Conservation (phyloP, 1,140 invertebrate genomes). For the Bombyx mandarina region DNA sequence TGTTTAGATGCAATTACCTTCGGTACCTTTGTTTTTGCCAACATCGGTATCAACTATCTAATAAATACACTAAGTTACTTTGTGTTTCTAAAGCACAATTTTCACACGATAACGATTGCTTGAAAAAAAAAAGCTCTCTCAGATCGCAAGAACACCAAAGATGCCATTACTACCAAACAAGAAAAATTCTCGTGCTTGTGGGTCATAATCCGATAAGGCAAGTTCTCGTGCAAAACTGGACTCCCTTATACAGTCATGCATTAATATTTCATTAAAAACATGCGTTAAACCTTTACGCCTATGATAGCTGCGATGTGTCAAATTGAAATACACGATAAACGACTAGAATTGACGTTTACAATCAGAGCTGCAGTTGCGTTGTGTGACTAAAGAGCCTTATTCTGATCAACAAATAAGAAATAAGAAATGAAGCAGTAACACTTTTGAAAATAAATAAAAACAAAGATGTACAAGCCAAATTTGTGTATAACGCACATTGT, state of each 20-base stretch:
- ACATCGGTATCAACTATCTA: too few species aligned
- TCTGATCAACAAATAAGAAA: too few species aligned
- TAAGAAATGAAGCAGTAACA: too few species aligned
- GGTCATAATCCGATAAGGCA: constrained; percentile 19
- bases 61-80: too few species aligned
- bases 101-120: too few species aligned
- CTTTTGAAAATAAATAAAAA: too few species aligned
- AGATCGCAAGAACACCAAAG: background rate
- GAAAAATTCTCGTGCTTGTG: constrained; percentile 14
- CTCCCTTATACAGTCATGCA: constrained; percentile 23
- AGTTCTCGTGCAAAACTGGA: constrained; percentile 16
- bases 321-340: constrained; percentile 41
- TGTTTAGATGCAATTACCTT: too few species aligned
- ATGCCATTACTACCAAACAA: constrained; percentile 9
- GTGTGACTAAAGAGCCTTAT: constrained; percentile 1
- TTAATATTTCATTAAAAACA: constrained; percentile 37
- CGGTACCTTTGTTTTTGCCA: too few species aligned
- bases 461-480: too few species aligned
- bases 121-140: too few species aligned
- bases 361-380: constrained; percentile 26
- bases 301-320: constrained; percentile 36
- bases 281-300: constrained; percentile 16
- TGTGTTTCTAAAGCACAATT: too few species aligned
- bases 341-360: constrained; percentile 33
- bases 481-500: too few species aligned